phyloP scores from a whole-genome alignment of 2,888 invertebrate genomes.

The Ophioninae sp. region DNA sequence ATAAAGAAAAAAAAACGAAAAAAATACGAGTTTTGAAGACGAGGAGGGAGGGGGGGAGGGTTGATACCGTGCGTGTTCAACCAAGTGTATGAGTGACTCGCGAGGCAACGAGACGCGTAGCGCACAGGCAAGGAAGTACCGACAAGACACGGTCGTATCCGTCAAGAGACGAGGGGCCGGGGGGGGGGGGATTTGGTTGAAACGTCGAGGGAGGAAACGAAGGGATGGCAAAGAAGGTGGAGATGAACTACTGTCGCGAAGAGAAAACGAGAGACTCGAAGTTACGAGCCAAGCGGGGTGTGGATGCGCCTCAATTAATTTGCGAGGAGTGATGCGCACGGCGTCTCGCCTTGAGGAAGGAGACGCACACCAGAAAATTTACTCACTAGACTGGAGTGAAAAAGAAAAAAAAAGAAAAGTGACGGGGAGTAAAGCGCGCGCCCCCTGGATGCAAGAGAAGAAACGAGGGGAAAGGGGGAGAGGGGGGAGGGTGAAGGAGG shows the following conservation, averaged over 20 bases:
- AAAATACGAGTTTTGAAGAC: constrained; percentile 15
- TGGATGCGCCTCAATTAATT: constrained; percentile 75
- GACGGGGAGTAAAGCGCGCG: constrained; percentile 32
- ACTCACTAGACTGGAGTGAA: constrained; percentile 35
- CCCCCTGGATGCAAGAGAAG: constrained; percentile 60
- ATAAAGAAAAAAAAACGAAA: constrained; percentile 8
- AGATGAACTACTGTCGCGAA: constrained; percentile 7
- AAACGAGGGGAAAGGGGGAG: too few species aligned
- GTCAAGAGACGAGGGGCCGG: constrained; percentile 7
- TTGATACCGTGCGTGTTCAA: constrained; percentile 56
- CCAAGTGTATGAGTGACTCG: constrained; percentile 50
- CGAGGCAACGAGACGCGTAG: constrained; percentile 46
- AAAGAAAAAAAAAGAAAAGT: too few species aligned
- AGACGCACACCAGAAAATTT: constrained; percentile 49
- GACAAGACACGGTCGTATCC: neutral
- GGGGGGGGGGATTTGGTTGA: too few species aligned
- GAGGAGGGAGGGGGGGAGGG: constrained; percentile 13
- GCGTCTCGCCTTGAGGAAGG: constrained; percentile 45
- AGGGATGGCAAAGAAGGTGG: too few species aligned
- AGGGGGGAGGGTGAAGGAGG: constrained; percentile 60
- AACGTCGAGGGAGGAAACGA: too few species aligned
- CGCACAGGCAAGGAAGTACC: constrained; percentile 15
- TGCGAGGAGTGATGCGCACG: constrained; percentile 65
- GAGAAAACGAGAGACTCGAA: constrained; percentile 49
- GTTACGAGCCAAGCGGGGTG: constrained; percentile 63